Percentiles rank a stretch among this genome's conserved stretches.
These are phyloP conservation scores for Sturnira hondurensis DNA, from an alignment of 2,113 vertebrate species.

Conservation along the genomic window DNA sequence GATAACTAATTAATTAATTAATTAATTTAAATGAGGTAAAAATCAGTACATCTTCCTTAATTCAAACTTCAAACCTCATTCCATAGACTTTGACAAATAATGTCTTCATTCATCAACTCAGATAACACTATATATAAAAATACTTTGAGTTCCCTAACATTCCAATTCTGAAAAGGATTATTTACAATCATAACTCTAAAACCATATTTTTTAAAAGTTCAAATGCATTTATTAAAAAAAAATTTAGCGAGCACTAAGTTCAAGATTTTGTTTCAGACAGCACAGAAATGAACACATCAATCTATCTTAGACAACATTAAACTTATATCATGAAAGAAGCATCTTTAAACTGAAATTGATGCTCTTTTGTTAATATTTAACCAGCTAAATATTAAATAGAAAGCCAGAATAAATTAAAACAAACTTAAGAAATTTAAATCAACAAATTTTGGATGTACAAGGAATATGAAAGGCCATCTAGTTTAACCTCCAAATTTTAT, in stretches of 20 bases:
- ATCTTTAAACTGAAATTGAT: slow-evolving; percentile 7
- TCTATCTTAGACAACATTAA: background rate
- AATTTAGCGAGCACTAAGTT: background rate
- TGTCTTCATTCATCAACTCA: slow-evolving; percentile 7
- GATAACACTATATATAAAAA: background rate
- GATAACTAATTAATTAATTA: too few relatives aligned
- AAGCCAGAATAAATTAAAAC: background rate
- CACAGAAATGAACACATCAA: slow-evolving; percentile 9
- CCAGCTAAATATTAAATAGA: slow-evolving; percentile 26
- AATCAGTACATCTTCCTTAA: background rate
- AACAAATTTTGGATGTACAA: background rate
- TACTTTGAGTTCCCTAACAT: background rate
- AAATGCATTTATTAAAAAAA: background rate
- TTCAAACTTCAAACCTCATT: background rate
- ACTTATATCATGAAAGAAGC: slow-evolving; percentile 3
- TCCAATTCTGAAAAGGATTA: slow-evolving; percentile 11
- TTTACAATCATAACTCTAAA: background rate
- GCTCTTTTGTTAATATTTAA: background rate
- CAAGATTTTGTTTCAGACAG: background rate
- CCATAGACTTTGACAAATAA: background rate
- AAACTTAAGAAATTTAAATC: background rate
- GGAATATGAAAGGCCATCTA: background rate
- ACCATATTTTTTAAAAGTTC: background rate
- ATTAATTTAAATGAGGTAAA: background rate
- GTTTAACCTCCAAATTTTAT: background rate